These are phyloP conservation scores for Diglossa cyanea DNA, from an alignment of 2,797 vertebrate genomes.

Conservation along the genomic window DNA sequence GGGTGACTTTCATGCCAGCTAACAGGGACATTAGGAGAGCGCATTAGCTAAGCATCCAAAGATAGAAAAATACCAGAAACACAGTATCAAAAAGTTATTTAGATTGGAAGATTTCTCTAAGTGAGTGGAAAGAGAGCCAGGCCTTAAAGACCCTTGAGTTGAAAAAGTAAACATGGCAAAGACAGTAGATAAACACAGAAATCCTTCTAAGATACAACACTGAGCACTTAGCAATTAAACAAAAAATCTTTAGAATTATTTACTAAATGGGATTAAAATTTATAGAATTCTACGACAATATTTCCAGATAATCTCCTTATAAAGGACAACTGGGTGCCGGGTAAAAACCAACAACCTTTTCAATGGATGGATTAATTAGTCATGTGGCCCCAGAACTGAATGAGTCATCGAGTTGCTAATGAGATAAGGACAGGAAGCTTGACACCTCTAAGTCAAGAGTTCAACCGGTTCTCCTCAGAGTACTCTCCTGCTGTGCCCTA, in stretches of 20 bases:
- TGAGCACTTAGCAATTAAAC: background rate
- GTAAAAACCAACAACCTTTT: background rate
- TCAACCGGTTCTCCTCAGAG: background rate
- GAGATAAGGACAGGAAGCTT: slow-evolving; percentile 51
- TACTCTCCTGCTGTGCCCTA: slow-evolving; percentile 34
- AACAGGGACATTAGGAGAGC: background rate
- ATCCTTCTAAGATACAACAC: background rate
- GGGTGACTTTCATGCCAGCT: background rate
- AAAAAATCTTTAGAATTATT: background rate
- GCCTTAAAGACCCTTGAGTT: background rate
- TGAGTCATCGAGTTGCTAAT: slow-evolving; percentile 47
- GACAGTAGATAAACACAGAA: background rate
- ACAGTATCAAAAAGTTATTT: background rate
- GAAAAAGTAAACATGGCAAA: background rate
- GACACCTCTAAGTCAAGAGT: slow-evolving; percentile 49
- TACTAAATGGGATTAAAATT: background rate
- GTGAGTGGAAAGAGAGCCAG: background rate
- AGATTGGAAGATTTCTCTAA: background rate
- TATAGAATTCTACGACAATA: background rate
- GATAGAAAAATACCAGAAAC: background rate
- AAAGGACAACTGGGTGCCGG: background rate
- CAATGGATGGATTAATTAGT: slow-evolving; percentile 39
- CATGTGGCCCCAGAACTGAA: slow-evolving; percentile 8
- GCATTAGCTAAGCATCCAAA: background rate
- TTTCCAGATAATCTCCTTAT: background rate